phyloP scores from a whole-genome alignment of 1,140 invertebrate species.

The Drosophila tropicalis region DNA sequence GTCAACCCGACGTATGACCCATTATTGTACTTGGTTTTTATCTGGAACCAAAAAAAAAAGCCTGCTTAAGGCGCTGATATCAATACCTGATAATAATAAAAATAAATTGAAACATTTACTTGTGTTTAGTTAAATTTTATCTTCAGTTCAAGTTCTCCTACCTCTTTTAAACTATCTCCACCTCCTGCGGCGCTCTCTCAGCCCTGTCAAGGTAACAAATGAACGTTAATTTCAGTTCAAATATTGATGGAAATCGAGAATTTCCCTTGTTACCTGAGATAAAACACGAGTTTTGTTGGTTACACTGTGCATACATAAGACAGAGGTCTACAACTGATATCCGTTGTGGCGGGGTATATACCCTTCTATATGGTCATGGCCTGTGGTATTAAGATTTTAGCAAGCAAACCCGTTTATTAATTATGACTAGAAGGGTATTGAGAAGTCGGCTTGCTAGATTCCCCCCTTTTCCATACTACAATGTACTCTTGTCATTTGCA shows the following conservation, averaged over 20 bases:
- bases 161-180: not conserved
- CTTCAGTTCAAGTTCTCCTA: not conserved
- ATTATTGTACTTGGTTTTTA: conserved; percentile 13
- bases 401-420: not conserved
- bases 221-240: not conserved
- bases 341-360: not conserved
- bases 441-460: not conserved
- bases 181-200: not conserved
- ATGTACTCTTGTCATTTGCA: not conserved
- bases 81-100: conserved; percentile 3
- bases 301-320: not conserved
- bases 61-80: conserved; percentile 8
- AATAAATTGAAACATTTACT: not conserved
- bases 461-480: not conserved
- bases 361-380: not conserved
- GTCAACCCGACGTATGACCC: not conserved
- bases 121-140: not conserved
- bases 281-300: not conserved
- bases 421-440: not conserved
- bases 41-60: conserved; percentile 11
- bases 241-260: conserved; percentile 1
- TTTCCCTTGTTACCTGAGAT: not conserved
- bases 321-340: not conserved
- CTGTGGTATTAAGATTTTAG: too few relatives aligned
- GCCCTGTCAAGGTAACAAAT: not conserved